These are phyloP conservation scores for Hylomyscus alleni DNA, from an alignment of 2,797 vertebrate species.

Conservation along the genomic window DNA sequence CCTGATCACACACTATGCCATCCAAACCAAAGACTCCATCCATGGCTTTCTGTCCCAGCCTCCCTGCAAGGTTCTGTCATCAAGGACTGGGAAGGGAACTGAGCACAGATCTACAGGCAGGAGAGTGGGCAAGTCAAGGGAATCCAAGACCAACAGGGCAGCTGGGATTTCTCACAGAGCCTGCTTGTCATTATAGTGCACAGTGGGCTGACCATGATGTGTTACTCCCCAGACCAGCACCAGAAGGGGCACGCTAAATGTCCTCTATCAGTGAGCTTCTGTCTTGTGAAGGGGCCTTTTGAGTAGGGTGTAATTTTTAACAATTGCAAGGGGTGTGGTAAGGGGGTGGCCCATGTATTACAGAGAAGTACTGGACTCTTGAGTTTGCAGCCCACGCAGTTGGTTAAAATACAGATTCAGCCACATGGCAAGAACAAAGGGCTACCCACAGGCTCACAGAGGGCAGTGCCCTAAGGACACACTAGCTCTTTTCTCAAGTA, in stretches of 20 bases:
- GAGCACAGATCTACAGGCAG: accelerated
- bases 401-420: background rate
- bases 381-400: background rate
- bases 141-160: background rate
- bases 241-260: background rate
- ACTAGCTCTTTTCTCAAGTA: background rate
- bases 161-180: accelerated
- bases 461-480: background rate
- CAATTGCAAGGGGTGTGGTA: accelerated
- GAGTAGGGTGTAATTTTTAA: background rate
- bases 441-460: background rate
- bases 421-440: background rate
- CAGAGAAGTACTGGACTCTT: background rate
- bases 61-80: background rate
- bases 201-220: accelerated
- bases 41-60: accelerated
- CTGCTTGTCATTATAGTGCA: background rate
- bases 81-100: too few relatives aligned
- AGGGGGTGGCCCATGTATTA: accelerated
- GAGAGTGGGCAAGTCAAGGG: accelerated
- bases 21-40: background rate
- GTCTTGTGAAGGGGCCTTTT: accelerated
- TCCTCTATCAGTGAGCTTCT: too few relatives aligned
- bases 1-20: background rate
- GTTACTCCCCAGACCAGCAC: background rate